phyloP scores from a whole-genome alignment of 2,888 invertebrate genomes.

The Leptinotarsa haldemani region DNA sequence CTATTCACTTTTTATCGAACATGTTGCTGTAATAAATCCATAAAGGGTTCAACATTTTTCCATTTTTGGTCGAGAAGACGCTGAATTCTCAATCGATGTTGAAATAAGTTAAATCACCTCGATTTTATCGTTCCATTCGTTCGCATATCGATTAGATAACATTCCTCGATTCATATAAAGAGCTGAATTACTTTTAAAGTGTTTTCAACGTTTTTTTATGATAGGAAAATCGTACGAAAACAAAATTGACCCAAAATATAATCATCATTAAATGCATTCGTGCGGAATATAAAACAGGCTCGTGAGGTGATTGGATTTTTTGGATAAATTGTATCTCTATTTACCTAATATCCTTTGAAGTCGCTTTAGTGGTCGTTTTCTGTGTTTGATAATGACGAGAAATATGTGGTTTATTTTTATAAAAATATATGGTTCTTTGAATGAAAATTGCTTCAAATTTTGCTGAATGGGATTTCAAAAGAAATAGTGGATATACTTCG shows the following conservation, averaged over 20 bases:
- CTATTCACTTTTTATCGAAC: neutral
- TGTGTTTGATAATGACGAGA: no score
- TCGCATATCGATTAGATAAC: slow-evolving; percentile 5
- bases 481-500: no score
- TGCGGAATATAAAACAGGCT: neutral
- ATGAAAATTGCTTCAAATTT: no score
- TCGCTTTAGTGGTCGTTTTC: neutral
- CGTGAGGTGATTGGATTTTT: neutral
- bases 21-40: slow-evolving; percentile 1
- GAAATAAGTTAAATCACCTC: slow-evolving; percentile 9
- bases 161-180: neutral
- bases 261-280: neutral
- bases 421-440: no score
- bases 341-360: neutral
- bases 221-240: neutral
- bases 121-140: neutral
- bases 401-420: no score
- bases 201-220: neutral
- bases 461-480: no score
- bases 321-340: neutral
- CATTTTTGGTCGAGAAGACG: neutral
- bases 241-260: neutral
- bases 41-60: neutral
- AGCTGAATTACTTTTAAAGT: neutral
- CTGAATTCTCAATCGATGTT: neutral